Base-by-base conservation (phyloP, 2,888 invertebrate genomes). In the Lycocerus yunnanus region DNA sequence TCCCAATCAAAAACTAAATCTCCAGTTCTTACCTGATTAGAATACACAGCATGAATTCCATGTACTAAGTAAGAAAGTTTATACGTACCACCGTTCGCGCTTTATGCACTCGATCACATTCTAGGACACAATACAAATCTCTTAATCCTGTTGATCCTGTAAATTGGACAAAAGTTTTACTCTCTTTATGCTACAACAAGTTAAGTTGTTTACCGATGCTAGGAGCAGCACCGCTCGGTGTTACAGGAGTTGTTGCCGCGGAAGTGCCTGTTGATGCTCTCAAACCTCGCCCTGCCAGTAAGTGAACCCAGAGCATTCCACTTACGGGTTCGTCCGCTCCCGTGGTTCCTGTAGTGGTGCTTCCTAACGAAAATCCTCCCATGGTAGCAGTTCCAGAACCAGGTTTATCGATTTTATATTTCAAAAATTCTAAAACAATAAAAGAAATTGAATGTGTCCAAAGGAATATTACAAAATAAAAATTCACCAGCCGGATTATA, bases 1-100 rank as follows among this genome's bases (percentile, higher is more conserved):
- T 99, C 98, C 99, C 99, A 99, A 88, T 99, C 98, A 87, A 98
- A 99, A 85, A 97, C 96, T 66, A 98, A 91, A 86, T 98, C 98
- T 3, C 97, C 97, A 1, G 97, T 97, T 72, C 98, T 92, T 24
- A 98, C 91, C 90, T 91, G 77, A 63, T 20, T 9, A 58, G 68
- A 18, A 65, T 69, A 9, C 21, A 68, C 43, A 70, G 68, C 59
- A 20, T 67, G 70, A 66, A 59, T 16, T 16, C 3, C n/a, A 3
- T 9, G 13, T n/a, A 14, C 10, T 15, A 8, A 18, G 20, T n/a
- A 68, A 60, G 9, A 16, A 21, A 61, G 58, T 15, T 15, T 69
- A 70, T 73, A 87, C 90, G 87, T 80, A 91, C 97, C 84, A 98
- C 98, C 20, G 98, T 98, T 73, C 98, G 90, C 27, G 98, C 98